Base-by-base conservation (phyloP, 2,113 vertebrate species). In the Nansenia antarctica region DNA sequence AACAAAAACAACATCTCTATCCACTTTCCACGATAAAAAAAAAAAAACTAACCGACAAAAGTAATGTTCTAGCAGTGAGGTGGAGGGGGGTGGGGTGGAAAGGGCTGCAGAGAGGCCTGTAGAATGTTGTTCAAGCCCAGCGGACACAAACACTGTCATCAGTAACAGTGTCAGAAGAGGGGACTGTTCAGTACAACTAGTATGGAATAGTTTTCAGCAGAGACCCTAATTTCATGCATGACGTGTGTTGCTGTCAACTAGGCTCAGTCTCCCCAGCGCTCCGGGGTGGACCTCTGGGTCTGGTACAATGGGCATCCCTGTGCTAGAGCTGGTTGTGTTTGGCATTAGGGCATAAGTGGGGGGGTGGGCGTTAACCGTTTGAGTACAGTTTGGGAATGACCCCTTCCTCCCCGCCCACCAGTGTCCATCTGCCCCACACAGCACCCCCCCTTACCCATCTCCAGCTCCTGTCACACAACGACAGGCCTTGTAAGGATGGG, bases 401-500 rank as follows among this genome's bases (percentile, higher is more conserved):
- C 75, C 67, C 67, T n/a, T 49, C 45, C 68, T 81, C 39, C 76
- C 76, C 74, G 59, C 18, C 18, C 32, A 31, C 58, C 34, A 39
- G 70, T 86, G 78, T 85, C 76, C 27, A 55, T 1, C 52, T 60
- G 14, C 78, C 34, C n/a, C n/a, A 9, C 59, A 8, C 62, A n/a
- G 62, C 53, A 34, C 52, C 74, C 9, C 9, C 61, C 27, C 39
- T 5, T 7, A 12, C 73, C 72, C 53, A 24, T 52, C 74, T 18
- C 62, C 29, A 18, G 39, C 65, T 14, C 27, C n/a, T 22, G 29
- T 64, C 72, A 39, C 49, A 83, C 76, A 85, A 83, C 54, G 72
- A 67, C 78, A 63, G 70, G 81, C 88, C 81, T 91, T 91, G 84
- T 88, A 84, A 86, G 67, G 62, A 11, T 24, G 62, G 70, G 67